Conservation (phyloP, 2,888 invertebrate species). For the Amitus sp. region DNA sequence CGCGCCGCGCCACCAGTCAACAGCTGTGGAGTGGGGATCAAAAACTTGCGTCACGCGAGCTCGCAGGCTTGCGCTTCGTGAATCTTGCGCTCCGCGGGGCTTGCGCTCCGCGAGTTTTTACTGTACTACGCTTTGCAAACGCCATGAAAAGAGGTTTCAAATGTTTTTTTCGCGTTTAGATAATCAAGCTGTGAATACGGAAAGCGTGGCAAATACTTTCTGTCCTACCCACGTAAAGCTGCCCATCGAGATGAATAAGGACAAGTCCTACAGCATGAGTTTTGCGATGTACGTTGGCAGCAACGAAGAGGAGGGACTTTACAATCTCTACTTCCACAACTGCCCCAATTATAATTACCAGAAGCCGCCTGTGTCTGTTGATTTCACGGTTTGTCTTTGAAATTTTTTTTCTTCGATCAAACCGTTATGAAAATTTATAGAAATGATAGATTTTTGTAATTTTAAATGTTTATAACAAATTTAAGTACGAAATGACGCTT, state of each 20-base stretch:
- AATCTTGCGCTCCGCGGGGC: too few relatives aligned
- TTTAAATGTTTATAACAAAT: background rate
- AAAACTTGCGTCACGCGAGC: too few relatives aligned
- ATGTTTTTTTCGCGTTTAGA: slow-evolving; percentile 21
- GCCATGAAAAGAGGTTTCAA: background rate
- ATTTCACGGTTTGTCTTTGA: slow-evolving; percentile 74
- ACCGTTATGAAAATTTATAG: background rate
- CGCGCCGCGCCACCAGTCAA: too few relatives aligned
- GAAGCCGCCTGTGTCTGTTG: slow-evolving; percentile 67
- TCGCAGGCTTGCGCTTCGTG: too few relatives aligned
- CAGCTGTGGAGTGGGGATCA: too few relatives aligned
- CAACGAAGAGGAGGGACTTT: slow-evolving; percentile 87
- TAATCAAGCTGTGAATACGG: slow-evolving; percentile 18
- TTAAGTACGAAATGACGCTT: too few relatives aligned
- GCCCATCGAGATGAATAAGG: slow-evolving; percentile 71
- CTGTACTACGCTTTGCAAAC: too few relatives aligned
- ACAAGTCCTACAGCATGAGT: slow-evolving; percentile 73
- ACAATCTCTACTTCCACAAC: slow-evolving; percentile 94
- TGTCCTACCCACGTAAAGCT: slow-evolving; percentile 64
- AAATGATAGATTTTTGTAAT: background rate
- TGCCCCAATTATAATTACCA: slow-evolving; percentile 77
- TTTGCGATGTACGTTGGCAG: slow-evolving; percentile 82
- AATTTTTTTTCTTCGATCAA: slow-evolving; percentile 4
- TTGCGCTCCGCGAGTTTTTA: too few relatives aligned
- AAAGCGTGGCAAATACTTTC: slow-evolving; percentile 16